Conservation (phyloP, 2,888 invertebrate species). For the Selenia dentaria region DNA sequence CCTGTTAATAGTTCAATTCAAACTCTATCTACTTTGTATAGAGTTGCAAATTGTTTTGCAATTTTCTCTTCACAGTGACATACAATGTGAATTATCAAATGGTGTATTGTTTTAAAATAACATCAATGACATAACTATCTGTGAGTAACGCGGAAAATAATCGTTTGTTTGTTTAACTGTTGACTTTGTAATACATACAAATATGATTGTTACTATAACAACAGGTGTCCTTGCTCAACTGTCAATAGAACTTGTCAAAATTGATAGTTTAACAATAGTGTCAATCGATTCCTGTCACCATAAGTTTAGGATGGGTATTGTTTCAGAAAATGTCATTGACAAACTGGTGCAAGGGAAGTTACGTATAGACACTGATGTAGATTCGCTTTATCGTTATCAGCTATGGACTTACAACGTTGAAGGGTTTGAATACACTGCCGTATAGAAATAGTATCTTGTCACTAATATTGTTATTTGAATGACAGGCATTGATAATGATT, state of each 20-base stretch:
- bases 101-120: slow-evolving; percentile 12
- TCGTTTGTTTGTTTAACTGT: slow-evolving; percentile 4
- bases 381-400: slow-evolving; percentile 1
- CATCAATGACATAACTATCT: too few relatives aligned
- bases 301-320: too few relatives aligned
- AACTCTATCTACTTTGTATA: neutral
- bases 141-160: too few relatives aligned
- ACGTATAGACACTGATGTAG: too few relatives aligned
- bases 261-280: neutral
- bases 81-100: neutral
- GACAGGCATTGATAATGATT: neutral
- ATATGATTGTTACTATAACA: slow-evolving; percentile 2
- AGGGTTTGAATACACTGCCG: neutral
- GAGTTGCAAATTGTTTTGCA: slow-evolving; percentile 1
- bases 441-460: neutral
- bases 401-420: neutral
- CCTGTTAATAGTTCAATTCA: neutral
- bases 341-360: too few relatives aligned
- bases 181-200: slow-evolving; percentile 8
- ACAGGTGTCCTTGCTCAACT: neutral
- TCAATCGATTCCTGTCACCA: neutral
- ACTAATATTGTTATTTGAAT: neutral
- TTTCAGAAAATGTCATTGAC: too few relatives aligned
- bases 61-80: neutral
- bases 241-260: neutral